Evolutionary conservation across 2,888 invertebrate genomes (phyloP), one percentile per base, ranked within the genome.

Genomic region (Atherix ibis): DNA sequence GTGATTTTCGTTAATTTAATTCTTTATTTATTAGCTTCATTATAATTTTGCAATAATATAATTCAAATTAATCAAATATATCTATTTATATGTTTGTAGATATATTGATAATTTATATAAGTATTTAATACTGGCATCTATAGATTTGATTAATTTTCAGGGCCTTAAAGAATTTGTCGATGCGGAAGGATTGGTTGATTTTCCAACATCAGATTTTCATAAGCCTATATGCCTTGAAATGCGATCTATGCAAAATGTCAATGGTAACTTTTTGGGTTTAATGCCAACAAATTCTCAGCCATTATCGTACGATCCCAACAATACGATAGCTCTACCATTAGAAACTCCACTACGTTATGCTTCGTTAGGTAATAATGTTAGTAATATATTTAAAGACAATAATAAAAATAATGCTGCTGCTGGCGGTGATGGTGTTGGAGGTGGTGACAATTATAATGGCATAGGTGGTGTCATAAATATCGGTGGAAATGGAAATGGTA

Each of bases 161-260:
- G 82, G 82, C 52, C 85, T 80, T 69, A 85, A 83, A 70, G 85
- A 87, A 60, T 83, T 81, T 68, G 80, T 83, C 57, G 87, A 87
- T 64, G 84, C 87, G 39, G 87, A 87, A 66, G 81, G 81, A 57
- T 68, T 85, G 51, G 84, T 87, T 77, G 81, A 85, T 43, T 70
- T 83, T 63, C 67, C 82, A 40, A 84, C 84, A 41, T 83, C 82
- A 49, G 85, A 87, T 62, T 73, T 83, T 61, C 76, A 79, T 44
- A 78, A 76, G 53, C 82, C 83, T 28, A 75, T 85, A 46, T 83
- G 82, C 56, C 70, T 82, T 48, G 84, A 85, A 62, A 72, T 84
- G 70, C 74, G 74, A 45, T 70, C 73, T 42, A 56, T 80, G 30
- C 47, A 47, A 47, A 45, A 41, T 40, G 28, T 38, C 34, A 27